Base-by-base conservation (phyloP, 2,888 invertebrate genomes). In the Ectemnius cavifrons region DNA sequence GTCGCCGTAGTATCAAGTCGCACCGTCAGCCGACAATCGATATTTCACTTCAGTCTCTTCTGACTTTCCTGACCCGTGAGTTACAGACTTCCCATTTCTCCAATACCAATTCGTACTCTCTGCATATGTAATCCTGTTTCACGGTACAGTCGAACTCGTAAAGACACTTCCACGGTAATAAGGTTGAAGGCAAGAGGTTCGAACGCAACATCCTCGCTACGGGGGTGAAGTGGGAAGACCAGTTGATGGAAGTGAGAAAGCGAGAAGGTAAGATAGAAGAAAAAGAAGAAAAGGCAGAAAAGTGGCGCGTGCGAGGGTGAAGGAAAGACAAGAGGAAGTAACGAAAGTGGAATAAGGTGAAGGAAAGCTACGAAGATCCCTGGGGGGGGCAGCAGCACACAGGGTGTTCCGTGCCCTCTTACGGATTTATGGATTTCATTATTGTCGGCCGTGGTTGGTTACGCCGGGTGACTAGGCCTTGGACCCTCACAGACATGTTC, bases 351-450 rank as follows among this genome's bases (percentile, higher is more conserved):
- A 66, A 57, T 63, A 70, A 59, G 63, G 63, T 20, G 66, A 27
- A 11, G 11, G 60, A 2, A n/a, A 60, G 16, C 60, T 37, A 37
- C 4, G 58, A 52, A 67, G 79, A 63, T 59, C 67, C 73, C 73
- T 68, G 70, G 79, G 76, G 68, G 72, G n/a, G n/a, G n/a, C n/a
- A n/a, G 70, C 70, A 79, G 70, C 70, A 79, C 63, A 11, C 37
- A 68, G 81, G 70, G 71, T 80, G 68, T 78, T 71, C 80, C 75
- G 74, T 79, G 78, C 62, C 92, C 91, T 92, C 92, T 92, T 92
- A 92, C 92, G 93, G 92, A 93, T 93, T 93, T 93, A 93, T 93
- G 93, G 93, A 93, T 93, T 93, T 93, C 93, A 93, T 93, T 93
- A 93, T 93, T 93, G 93, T 92, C 92, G 92, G 91, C 91, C 91